A percentile compares a stretch with the other conserved stretches of the same genome.
Evolutionary conservation across 2,888 invertebrate genomes (phyloP).

Genomic region (Selenia dentaria): DNA sequence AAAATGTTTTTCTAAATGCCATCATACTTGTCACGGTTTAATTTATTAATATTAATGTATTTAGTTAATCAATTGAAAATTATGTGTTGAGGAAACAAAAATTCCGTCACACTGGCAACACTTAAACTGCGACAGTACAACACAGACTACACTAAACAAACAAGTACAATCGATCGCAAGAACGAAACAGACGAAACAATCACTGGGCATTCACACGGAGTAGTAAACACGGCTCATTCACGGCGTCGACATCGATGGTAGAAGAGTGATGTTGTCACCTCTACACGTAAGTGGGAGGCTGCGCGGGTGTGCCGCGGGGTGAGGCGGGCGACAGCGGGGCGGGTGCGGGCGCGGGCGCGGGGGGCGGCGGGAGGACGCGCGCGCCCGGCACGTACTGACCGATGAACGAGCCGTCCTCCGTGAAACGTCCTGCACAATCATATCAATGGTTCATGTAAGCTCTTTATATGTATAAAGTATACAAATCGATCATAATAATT

Average conservation of each 20-base stretch:
- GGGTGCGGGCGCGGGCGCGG: slow-evolving; percentile 46
- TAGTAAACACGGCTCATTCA: neutral
- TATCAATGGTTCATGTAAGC: neutral
- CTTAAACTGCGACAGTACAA: neutral
- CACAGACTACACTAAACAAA: neutral
- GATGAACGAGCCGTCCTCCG: slow-evolving; percentile 98
- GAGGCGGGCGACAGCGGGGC: slow-evolving; percentile 37
- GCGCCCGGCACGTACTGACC: slow-evolving; percentile 97
- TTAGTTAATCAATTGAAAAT: no score
- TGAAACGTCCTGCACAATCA: slow-evolving; percentile 90
- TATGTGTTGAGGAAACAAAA: no score
- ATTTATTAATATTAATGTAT: no score
- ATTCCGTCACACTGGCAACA: no score
- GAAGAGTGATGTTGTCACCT: no score
- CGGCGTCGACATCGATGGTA: neutral
- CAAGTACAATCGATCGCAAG: neutral
- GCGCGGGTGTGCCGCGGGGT: slow-evolving; percentile 20
- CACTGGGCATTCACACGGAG: neutral
- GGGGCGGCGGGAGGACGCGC: slow-evolving; percentile 84
- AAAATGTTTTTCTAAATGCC: no score
- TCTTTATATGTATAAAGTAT: neutral
- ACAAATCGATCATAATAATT: no score
- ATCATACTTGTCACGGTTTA: no score
- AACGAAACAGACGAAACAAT: neutral
- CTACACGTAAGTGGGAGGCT: slow-evolving; percentile 63